Conservation (phyloP, 2,113 vertebrate species). For the Atlantisia rogersi region DNA sequence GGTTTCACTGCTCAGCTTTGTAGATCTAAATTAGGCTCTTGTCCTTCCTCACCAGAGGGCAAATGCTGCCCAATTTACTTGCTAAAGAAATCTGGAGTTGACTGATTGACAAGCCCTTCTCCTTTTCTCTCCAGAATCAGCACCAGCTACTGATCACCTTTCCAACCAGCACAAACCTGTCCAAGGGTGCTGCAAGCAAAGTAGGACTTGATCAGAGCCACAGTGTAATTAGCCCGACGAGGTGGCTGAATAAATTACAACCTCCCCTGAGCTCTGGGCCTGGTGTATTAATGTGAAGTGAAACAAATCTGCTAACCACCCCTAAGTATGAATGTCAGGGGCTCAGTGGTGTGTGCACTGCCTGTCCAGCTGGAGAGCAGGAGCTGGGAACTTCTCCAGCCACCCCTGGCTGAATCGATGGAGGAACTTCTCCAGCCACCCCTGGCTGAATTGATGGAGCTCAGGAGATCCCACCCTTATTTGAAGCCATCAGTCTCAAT, state of each 20-base stretch:
- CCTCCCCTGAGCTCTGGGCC: not conserved
- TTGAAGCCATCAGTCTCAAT: not conserved
- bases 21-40: slow-evolving; percentile 59
- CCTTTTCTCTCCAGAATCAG: not conserved
- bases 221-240: not conserved
- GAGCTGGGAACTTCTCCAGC: not conserved
- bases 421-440: not conserved
- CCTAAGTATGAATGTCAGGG: fast-evolving
- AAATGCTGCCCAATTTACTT: slow-evolving; percentile 24
- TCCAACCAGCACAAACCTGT: not conserved
- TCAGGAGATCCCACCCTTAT: not conserved
- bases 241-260: not conserved
- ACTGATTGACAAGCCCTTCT: not conserved
- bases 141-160: not conserved
- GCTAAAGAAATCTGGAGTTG: not conserved
- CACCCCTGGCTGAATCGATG: not conserved
- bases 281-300: not conserved
- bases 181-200: not conserved
- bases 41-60: slow-evolving; percentile 64
- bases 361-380: not conserved
- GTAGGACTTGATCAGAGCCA: not conserved
- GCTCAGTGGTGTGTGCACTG: not conserved
- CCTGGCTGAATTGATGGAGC: not conserved
- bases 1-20: slow-evolving; percentile 55
- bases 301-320: not conserved